These are phyloP conservation scores for Enteromius thamalakanensis DNA, from an alignment of 2,797 vertebrate genomes.

Conservation along the genomic window DNA sequence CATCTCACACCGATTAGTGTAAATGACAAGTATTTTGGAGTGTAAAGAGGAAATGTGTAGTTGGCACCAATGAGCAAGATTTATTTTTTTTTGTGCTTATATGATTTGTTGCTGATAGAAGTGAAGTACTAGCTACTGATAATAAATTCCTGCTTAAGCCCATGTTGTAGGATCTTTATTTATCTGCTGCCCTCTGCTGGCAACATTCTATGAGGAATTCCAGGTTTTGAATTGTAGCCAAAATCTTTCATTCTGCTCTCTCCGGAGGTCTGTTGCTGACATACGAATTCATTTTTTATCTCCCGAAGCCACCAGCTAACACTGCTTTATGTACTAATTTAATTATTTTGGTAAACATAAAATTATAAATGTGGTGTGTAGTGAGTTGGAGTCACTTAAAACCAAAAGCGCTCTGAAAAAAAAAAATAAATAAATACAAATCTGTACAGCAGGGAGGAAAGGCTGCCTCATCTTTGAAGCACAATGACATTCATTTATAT, in stretches of 20 bases:
- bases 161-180: constrained; percentile 16
- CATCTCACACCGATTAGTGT: neutral
- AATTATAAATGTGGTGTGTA: neutral
- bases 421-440: no score
- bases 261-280: neutral
- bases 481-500: neutral
- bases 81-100: neutral
- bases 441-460: neutral
- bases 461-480: neutral
- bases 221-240: neutral
- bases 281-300: neutral
- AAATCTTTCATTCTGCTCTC: constrained; percentile 5
- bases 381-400: neutral
- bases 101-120: neutral
- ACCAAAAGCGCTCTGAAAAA: neutral
- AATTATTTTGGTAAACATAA: neutral
- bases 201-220: neutral
- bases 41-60: neutral
- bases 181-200: constrained; percentile 52
- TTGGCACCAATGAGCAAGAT: neutral
- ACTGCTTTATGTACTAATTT: neutral
- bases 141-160: neutral
- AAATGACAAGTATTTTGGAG: constrained; percentile 14
- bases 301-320: neutral
- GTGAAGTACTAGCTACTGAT: neutral